Conservation (phyloP, 2,113 vertebrate species). For the Cryptomyrus ogoouensis region DNA sequence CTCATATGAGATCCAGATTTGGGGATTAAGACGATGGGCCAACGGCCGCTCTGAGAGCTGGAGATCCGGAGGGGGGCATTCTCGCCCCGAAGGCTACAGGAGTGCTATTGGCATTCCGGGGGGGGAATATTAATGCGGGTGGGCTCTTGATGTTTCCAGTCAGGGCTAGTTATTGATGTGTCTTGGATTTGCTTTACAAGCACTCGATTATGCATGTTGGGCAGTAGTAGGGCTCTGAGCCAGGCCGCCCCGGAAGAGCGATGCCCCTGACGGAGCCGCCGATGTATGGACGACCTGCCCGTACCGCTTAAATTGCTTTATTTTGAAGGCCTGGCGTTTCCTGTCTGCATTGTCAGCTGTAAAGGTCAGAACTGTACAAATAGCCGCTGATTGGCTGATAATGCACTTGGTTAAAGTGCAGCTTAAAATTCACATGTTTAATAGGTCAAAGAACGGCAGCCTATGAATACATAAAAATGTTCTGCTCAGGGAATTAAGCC, state of each 20-base stretch:
- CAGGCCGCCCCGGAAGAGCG: background rate
- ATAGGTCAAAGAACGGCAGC: background rate
- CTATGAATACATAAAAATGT: background rate
- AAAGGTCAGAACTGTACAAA: background rate
- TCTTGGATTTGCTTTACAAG: background rate
- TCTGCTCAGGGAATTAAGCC: background rate
- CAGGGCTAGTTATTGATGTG: background rate
- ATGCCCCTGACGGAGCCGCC: background rate
- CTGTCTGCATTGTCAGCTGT: background rate
- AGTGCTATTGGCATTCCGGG: background rate
- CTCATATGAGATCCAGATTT: constrained; percentile 39
- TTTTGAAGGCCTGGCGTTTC: background rate
- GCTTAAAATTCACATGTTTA: constrained; percentile 9
- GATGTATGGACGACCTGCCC: background rate
- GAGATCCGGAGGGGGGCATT: background rate
- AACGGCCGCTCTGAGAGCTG: background rate
- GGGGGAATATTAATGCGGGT: background rate
- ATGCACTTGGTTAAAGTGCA: background rate
- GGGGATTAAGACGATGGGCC: background rate
- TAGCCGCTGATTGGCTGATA: background rate
- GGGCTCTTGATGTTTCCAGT: background rate
- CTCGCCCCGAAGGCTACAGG: background rate
- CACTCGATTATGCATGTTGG: background rate
- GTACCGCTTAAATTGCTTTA: background rate
- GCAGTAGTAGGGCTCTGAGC: background rate